These are phyloP conservation scores for Xanthia icteritia DNA, from an alignment of 2,888 invertebrate genomes.

Conservation along the genomic window DNA sequence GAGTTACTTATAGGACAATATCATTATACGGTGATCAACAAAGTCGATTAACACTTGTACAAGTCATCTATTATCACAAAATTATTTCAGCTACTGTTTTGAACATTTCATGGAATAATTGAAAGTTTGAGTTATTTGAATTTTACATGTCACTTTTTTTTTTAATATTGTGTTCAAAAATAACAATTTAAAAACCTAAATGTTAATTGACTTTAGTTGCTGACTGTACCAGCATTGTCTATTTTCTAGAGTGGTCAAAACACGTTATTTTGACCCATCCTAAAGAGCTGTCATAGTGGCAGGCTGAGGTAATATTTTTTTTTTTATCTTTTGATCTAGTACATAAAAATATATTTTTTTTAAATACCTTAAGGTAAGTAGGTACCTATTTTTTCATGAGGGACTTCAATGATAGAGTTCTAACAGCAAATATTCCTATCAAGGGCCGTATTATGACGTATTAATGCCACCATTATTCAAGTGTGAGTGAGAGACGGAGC, in stretches of 20 bases:
- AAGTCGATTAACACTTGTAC: background rate
- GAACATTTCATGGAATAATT: background rate
- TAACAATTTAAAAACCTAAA: background rate
- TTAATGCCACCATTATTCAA: no score
- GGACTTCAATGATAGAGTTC: background rate
- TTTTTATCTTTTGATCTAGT: background rate
- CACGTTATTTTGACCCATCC: background rate
- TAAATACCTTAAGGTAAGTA: no score
- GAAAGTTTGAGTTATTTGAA: no score
- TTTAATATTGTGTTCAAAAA: background rate
- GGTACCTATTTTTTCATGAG: background rate
- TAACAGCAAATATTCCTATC: background rate
- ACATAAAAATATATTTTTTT: no score
- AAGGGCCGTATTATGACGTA: no score
- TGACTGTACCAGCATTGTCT: background rate
- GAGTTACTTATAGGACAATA: background rate
- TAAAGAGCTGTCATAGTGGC: background rate
- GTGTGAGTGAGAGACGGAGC: no score
- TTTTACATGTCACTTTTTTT: background rate
- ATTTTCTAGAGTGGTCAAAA: background rate
- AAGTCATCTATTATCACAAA: background rate
- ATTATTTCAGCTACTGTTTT: background rate
- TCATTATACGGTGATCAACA: background rate
- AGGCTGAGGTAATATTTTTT: background rate
- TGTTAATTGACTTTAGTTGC: background rate